Percentiles rank a stretch among this genome's conserved stretches.
These are phyloP conservation scores for Caenorhabditis plicata DNA, from an alignment of 2,888 invertebrate genomes.

Conservation along the genomic window DNA sequence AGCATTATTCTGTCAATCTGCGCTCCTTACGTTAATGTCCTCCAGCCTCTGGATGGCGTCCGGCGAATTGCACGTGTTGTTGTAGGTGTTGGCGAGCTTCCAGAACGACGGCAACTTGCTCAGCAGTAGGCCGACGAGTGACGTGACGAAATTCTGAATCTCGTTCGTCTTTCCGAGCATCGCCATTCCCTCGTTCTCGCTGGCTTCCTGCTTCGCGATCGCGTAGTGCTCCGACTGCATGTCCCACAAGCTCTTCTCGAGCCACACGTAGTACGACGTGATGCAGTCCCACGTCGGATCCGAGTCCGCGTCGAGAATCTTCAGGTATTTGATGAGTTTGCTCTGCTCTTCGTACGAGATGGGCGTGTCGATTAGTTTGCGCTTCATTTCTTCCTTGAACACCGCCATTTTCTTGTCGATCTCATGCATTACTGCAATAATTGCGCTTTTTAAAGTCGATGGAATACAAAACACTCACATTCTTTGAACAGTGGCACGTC, in stretches of 20 bases:
- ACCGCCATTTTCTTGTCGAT: slow-evolving; percentile 84
- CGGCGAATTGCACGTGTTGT: slow-evolving; percentile 71
- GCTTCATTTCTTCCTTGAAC: slow-evolving; percentile 79
- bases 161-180: slow-evolving; percentile 18
- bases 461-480: slow-evolving; percentile 37
- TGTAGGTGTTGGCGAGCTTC: slow-evolving; percentile 92
- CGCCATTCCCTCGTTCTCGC: slow-evolving; percentile 16
- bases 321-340: slow-evolving; percentile 78
- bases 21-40: slow-evolving; percentile 57
- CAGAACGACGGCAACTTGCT: slow-evolving; percentile 77
- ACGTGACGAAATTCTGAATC: slow-evolving; percentile 75
- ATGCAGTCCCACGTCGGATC: slow-evolving; percentile 98
- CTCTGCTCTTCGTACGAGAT: slow-evolving; percentile 91
- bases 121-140: slow-evolving; percentile 77
- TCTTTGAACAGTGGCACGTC: slow-evolving; percentile 64
- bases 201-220: slow-evolving; percentile 34
- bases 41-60: slow-evolving; percentile 70
- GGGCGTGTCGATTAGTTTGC: slow-evolving; percentile 85
- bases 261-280: slow-evolving; percentile 79
- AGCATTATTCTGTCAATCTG: background rate
- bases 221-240: slow-evolving; percentile 67
- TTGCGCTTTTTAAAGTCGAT: slow-evolving; percentile 2
- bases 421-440: slow-evolving; percentile 77
- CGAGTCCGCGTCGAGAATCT: slow-evolving; percentile 76
- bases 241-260: slow-evolving; percentile 74